phyloP scores from a whole-genome alignment of 2,888 invertebrate genomes.

The Proisotoma minuta region DNA sequence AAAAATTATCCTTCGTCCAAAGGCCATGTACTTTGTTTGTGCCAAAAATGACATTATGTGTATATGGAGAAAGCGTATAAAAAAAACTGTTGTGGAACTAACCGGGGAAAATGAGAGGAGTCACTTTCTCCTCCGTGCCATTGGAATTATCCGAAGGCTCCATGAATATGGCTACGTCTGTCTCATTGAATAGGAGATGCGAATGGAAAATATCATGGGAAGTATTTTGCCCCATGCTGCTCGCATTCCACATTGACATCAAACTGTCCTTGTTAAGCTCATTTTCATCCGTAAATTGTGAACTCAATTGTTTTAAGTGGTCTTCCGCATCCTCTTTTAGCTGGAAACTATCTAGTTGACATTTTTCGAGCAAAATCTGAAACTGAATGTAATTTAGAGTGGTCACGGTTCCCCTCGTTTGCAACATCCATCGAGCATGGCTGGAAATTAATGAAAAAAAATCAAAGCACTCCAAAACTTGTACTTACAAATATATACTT shows the following conservation, averaged over 20 bases:
- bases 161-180: constrained; percentile 10
- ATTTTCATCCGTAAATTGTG: constrained; percentile 2
- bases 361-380: constrained; percentile 39
- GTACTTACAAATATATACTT: not conserved
- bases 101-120: constrained; percentile 15
- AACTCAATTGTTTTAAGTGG: not conserved
- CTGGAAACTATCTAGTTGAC: constrained; percentile 18
- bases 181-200: constrained; percentile 5
- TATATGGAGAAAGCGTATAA: not conserved
- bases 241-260: not conserved
- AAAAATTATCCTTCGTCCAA: no score
- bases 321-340: not conserved
- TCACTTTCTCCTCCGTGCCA: not conserved
- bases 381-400: constrained; percentile 41
- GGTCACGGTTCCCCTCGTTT: constrained; percentile 30
- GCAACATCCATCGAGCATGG: constrained; percentile 38
- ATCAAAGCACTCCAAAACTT: not conserved
- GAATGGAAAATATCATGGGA: not conserved
- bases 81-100: not conserved
- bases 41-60: no score
- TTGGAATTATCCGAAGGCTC: not conserved
- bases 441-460: no score
- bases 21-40: no score
- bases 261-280: constrained; percentile 4
- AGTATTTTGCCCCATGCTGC: not conserved